Conservation (phyloP, 2,888 invertebrate species). For the Phyllotreta cruciferae region DNA sequence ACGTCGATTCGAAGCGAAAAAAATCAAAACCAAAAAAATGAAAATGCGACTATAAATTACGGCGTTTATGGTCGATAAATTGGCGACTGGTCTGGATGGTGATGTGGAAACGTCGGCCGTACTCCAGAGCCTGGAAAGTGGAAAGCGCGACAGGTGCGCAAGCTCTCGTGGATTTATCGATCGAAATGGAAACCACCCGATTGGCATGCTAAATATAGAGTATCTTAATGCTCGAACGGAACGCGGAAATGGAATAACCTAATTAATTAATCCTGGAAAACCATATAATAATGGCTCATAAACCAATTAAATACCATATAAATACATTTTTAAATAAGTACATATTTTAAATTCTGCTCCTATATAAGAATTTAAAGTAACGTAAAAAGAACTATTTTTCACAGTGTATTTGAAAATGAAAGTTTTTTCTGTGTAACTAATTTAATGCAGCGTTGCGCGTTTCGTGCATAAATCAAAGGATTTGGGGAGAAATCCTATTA, state of each 20-base stretch:
- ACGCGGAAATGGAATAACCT: background rate
- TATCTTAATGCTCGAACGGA: background rate
- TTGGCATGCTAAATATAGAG: slow-evolving; percentile 11
- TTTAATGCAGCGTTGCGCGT: too few species aligned
- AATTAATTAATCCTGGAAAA: too few species aligned
- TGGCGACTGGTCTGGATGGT: background rate
- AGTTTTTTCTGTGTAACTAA: too few species aligned
- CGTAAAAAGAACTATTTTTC: too few species aligned
- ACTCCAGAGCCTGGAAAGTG: slow-evolving; percentile 1
- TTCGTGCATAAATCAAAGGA: too few species aligned
- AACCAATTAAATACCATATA: too few species aligned
- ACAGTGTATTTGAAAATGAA: too few species aligned
- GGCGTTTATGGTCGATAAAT: slow-evolving; percentile 4
- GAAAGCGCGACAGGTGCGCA: slow-evolving; percentile 16
- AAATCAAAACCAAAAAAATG: background rate
- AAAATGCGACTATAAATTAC: background rate
- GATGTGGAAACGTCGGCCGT: slow-evolving; percentile 9
- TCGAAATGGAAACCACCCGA: slow-evolving; percentile 11
- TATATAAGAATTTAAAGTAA: too few species aligned
- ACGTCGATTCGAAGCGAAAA: background rate
- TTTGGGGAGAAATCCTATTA: too few species aligned
- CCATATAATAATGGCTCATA: too few species aligned
- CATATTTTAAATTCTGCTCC: too few species aligned
- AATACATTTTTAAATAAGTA: too few species aligned
- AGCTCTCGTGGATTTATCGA: slow-evolving; percentile 28